Evolutionary conservation across 30 jellyfish, hydroid and myxozoan genomes (phyloP).

Genomic region (Cassiopea xamachana): DNA sequence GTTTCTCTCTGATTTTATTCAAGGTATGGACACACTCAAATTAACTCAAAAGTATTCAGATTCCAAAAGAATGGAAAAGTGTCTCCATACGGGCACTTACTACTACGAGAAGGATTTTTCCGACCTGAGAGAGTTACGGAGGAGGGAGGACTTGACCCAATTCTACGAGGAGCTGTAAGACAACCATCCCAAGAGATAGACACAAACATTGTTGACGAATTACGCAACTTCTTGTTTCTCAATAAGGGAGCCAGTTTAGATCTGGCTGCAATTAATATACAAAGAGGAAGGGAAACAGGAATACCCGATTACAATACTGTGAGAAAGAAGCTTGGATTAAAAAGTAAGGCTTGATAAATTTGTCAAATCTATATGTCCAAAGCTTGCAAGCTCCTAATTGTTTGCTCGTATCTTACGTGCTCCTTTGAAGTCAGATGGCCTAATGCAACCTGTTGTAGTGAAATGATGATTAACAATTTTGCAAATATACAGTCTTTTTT

Average conservation of each 20-base stretch:
- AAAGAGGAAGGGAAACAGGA: slow-evolving; percentile 68
- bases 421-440: no score
- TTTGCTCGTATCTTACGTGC: neutral
- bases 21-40: slow-evolving; percentile 71
- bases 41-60: slow-evolving; percentile 36
- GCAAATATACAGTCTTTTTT: no score
- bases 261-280: slow-evolving; percentile 64
- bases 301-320: slow-evolving; percentile 64
- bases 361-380: neutral
- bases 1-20: no score
- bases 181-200: slow-evolving; percentile 56
- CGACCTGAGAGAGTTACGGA: slow-evolving; percentile 46
- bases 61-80: slow-evolving; percentile 32
- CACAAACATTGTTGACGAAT: slow-evolving; percentile 46
- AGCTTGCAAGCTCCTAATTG: neutral
- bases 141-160: slow-evolving; percentile 71
- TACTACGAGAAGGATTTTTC: slow-evolving; percentile 63
- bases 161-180: slow-evolving; percentile 49
- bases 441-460: no score
- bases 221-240: slow-evolving; percentile 58
- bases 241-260: slow-evolving; percentile 30
- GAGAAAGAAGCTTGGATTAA: slow-evolving; percentile 61
- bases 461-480: no score
- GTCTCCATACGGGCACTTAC: slow-evolving; percentile 14
- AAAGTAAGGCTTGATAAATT: slow-evolving; percentile 9